Percentiles rank a stretch among this genome's conserved stretches.
Evolutionary conservation across 2,113 vertebrate genomes (phyloP).

Genomic region (Jaculus jaculus): DNA sequence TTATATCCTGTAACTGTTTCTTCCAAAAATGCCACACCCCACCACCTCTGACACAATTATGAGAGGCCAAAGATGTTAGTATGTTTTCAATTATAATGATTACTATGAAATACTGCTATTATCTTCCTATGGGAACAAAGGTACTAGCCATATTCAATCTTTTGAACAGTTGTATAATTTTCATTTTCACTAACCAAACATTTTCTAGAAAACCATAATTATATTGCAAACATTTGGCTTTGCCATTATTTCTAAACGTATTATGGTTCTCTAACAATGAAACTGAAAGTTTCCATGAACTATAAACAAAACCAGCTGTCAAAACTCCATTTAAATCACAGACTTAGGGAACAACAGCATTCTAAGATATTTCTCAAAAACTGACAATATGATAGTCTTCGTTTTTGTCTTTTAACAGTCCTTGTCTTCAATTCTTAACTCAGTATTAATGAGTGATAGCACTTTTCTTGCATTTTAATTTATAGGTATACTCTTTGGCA

Average conservation of each 20-base stretch:
- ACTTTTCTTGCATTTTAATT: constrained; percentile 32
- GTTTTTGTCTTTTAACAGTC: constrained; percentile 36
- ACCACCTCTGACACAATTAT: background rate
- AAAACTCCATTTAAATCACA: constrained; percentile 32
- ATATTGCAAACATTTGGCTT: constrained; percentile 44
- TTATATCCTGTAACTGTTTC: background rate
- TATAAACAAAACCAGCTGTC: constrained; percentile 58
- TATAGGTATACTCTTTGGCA: constrained; percentile 24
- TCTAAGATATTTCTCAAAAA: constrained; percentile 50
- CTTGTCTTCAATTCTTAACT: constrained; percentile 36
- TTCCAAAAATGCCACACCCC: background rate
- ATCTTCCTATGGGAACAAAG: constrained; percentile 10
- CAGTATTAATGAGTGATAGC: background rate
- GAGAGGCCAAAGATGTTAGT: background rate
- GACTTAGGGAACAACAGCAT: background rate
- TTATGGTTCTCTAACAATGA: constrained; percentile 59
- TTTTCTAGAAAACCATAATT: constrained; percentile 54
- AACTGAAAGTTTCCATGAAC: constrained; percentile 50
- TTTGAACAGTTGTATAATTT: constrained; percentile 27
- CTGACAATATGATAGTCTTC: background rate
- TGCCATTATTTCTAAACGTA: constrained; percentile 44
- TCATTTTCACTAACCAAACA: constrained; percentile 9
- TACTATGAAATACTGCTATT: constrained; percentile 24
- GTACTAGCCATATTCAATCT: background rate
- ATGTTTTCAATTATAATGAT: background rate